Base-by-base conservation (phyloP, 2,888 invertebrate species). In the Cerceris rybyensis region DNA sequence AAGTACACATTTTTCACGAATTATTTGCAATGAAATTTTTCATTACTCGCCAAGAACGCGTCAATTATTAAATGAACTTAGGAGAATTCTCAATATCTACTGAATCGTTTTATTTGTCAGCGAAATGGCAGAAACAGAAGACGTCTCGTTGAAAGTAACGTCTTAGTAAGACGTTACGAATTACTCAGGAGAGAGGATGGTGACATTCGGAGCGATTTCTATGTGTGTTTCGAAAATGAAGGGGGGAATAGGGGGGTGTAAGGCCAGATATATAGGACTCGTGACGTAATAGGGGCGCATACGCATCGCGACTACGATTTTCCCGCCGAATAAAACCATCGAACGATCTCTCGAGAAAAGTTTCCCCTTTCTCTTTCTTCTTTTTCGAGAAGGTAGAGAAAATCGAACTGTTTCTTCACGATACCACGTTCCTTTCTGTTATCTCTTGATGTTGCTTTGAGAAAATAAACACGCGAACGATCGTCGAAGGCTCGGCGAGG, bases 151-250 rank as follows among this genome's bases (percentile, higher is more conserved):
- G 66, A 46, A 81, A 73, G 69, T 81, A 82, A 78, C 76, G 75
- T 74, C 80, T 79, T 75, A 80, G 70, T 74, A 61, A 61, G 84
- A 85, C 80, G 87, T 78, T 83, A 89, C 89, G 83, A 84, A 81
- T 86, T 85, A 81, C 78, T 84, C 57, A 81, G 80, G 75, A 65
- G 55, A 70, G 64, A 69, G 81, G 79, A 73, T 80, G 80, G 78
- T 79, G 80, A 80, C 67, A 72, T 76, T 69, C 43, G 69, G 72
- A 78, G 75, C 75, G 84, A 86, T 82, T 80, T 69, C 80, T 84
- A 77, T 80, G 78, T 82, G 85, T 81, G 78, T 81, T 64, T 85
- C 68, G 83, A 84, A 80, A 81, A 78, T 83, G 84, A 80, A 58
- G 61, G 63, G 63, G 68, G 70, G 59, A 17, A n/a, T 6, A 17